Conservation (phyloP, 2,113 vertebrate genomes). For the Podocnemis expansa region DNA sequence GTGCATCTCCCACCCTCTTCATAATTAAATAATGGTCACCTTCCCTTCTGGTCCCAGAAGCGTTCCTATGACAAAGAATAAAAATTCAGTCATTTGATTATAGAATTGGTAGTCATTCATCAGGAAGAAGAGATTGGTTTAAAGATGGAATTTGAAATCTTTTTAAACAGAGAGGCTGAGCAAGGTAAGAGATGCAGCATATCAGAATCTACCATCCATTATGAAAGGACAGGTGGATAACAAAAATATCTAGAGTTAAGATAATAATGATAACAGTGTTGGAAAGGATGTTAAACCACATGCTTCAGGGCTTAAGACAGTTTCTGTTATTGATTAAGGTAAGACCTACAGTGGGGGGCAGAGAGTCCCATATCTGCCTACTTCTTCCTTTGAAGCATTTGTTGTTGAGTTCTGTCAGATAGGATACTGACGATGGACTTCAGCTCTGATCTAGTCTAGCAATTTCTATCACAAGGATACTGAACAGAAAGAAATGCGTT, state of each 20-base stretch:
- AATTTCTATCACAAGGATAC: neutral
- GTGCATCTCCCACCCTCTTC: accelerated
- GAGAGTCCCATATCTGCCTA: neutral
- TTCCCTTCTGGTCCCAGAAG: neutral
- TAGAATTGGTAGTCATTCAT: neutral
- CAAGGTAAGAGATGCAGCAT: neutral
- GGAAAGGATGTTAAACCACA: neutral
- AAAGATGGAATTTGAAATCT: conserved; percentile 9
- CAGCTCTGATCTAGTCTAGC: accelerated
- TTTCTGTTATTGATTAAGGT: neutral
- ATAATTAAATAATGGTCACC: neutral
- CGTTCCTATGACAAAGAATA: conserved; percentile 27
- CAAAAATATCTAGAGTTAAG: neutral
- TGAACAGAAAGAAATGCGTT: neutral
- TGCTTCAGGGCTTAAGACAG: neutral
- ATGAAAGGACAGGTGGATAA: neutral
- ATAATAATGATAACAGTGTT: neutral
- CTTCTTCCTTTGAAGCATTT: neutral
- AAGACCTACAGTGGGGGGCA: neutral
- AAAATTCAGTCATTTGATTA: neutral
- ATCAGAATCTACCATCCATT: neutral
- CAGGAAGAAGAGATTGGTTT: neutral
- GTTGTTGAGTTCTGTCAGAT: neutral
- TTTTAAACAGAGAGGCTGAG: neutral
- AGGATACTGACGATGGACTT: neutral